Percentiles rank a stretch among this genome's conserved stretches.
phyloP scores from a whole-genome alignment of 2,888 invertebrate genomes.

The Ochropleura plecta region DNA sequence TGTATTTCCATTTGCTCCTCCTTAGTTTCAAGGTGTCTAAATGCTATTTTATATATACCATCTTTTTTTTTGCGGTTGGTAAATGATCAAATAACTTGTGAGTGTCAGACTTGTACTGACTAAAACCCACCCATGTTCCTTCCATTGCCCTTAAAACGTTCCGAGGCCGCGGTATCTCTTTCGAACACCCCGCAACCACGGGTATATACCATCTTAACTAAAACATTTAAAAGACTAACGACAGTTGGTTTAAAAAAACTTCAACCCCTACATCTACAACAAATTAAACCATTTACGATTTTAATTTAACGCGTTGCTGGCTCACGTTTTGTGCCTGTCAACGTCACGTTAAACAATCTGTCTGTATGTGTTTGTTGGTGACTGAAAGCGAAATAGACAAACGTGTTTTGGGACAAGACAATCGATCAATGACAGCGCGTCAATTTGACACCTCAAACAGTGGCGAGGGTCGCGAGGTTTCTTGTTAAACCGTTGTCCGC shows the following conservation, averaged over 20 bases:
- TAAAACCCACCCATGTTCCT: too few relatives aligned
- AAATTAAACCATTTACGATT: constrained; percentile 61
- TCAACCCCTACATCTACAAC: constrained; percentile 4
- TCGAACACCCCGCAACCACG: too few relatives aligned
- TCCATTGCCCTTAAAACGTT: too few relatives aligned
- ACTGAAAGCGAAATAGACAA: constrained; percentile 65
- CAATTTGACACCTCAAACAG: constrained; percentile 75
- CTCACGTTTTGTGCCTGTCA: constrained; percentile 62
- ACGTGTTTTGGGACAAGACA: constrained; percentile 67
- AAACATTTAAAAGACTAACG: constrained; percentile 4
- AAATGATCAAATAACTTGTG: too few relatives aligned
- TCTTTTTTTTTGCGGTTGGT: too few relatives aligned
- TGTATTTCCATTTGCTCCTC: background rate
- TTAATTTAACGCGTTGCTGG: constrained; percentile 79
- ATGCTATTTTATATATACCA: background rate
- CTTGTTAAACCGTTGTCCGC: constrained; percentile 62
- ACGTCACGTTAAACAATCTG: constrained; percentile 70
- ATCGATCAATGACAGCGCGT: constrained; percentile 81
- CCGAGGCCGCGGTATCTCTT: too few relatives aligned
- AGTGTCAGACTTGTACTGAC: too few relatives aligned
- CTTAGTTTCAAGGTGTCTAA: background rate
- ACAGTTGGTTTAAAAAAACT: constrained; percentile 14
- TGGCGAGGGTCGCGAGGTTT: constrained; percentile 42
- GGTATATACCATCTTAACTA: background rate
- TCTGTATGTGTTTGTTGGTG: constrained; percentile 66